Evolutionary conservation across 2,113 vertebrate species (phyloP).

Genomic region (Sylvilagus bachmani): DNA sequence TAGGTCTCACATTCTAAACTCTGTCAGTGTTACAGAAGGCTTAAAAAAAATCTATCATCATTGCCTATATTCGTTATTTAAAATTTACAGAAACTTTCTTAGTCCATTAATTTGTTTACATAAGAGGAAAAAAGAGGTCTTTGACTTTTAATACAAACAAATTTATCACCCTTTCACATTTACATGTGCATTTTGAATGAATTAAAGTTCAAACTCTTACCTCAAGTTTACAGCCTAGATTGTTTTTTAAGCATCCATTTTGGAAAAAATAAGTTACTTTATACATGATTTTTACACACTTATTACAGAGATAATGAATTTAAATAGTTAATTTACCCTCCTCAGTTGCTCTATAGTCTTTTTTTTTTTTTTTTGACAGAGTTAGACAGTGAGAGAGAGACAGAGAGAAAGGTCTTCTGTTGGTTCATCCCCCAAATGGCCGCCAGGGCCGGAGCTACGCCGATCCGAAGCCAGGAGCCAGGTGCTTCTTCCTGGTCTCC

Average conservation of each 20-base stretch:
- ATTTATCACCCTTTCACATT: slow-evolving; percentile 3
- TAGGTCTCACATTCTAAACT: slow-evolving; percentile 55
- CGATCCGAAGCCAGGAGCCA: no score
- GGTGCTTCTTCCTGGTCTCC: no score
- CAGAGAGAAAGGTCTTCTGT: no score
- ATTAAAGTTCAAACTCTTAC: slow-evolving; percentile 2
- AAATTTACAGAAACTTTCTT: neutral
- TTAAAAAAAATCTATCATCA: slow-evolving; percentile 48
- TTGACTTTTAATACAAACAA: slow-evolving; percentile 40
- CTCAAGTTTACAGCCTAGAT: neutral
- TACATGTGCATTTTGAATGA: neutral
- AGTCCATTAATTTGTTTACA: slow-evolving; percentile 20
- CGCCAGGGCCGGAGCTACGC: no score
- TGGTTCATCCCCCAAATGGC: no score
- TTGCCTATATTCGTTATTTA: slow-evolving; percentile 44
- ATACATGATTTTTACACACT: neutral
- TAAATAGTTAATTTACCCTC: neutral
- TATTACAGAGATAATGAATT: neutral
- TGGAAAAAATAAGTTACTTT: neutral
- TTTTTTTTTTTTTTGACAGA: no score
- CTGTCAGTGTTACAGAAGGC: neutral
- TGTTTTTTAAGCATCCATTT: neutral
- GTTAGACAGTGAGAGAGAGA: no score
- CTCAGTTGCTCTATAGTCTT: neutral
- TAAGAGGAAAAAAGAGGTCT: neutral